Evolutionary conservation across 1,140 invertebrate genomes (phyloP), one percentile per base, ranked within the genome.

Genomic region (Drosophila santomea): DNA sequence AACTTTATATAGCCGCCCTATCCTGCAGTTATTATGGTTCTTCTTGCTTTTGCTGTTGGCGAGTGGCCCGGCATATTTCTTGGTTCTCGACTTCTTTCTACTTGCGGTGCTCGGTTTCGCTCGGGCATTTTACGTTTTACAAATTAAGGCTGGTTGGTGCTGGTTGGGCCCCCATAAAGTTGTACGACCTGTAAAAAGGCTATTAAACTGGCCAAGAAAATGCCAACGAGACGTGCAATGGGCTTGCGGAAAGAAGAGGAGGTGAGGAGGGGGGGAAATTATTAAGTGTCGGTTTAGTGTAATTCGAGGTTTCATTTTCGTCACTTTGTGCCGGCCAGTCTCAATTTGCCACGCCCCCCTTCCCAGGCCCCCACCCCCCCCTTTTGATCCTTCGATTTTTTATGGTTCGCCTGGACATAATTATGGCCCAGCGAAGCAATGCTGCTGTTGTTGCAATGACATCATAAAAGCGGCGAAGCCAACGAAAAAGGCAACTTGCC

Each of bases 201-300:
- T 90, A 90, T 89, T 89, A 89, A 89, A 78, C 85, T 84, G 84
- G 74, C 62, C 50, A 76, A 51, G 63, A 71, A 81, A 83, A 77
- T 79, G 51, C 44, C 50, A 56, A 62, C 57, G 60, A 75, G 52
- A 75, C 51, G 52, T 56, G 66, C 67, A 39, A 14, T 38, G 64
- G 20, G 15, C 15, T 38, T 39, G 20, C 10, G 1, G 25, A 10
- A 4, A 39, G 14, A 12, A 12, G 12, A 2, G 3, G 8, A 11
- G 2, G 12, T 7, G 41, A 39, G 17, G 47, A 1, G 28, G n/a
- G 41, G 41, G 55, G 64, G 78, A 48, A 89, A 89, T 89, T 88
- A 88, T 90, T 89, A 89, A 89, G 84, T 89, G 84, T 89, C 80
- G 84, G 84, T 89, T 89, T 89, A 90, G 84, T 80, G 83, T 89